These are phyloP conservation scores for Anodontia alba DNA, from an alignment of 2,888 invertebrate genomes.

Conservation along the genomic window DNA sequence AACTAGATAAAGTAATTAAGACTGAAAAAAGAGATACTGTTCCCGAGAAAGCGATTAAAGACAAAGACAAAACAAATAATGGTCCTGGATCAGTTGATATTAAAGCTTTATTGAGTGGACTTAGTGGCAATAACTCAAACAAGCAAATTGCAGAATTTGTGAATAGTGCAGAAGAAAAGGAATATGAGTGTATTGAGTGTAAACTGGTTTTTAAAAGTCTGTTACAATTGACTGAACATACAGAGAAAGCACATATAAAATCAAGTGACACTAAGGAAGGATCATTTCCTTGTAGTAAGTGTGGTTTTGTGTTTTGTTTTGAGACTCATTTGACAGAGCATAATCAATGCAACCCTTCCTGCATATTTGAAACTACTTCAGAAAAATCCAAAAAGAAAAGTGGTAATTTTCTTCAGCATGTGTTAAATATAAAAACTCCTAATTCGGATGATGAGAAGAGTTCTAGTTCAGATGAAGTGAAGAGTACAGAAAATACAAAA, in stretches of 20 bases:
- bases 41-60: too few species aligned
- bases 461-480: neutral
- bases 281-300: neutral
- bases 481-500: neutral
- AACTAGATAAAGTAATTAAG: too few species aligned
- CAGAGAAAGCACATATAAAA: neutral
- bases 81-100: too few species aligned
- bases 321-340: neutral
- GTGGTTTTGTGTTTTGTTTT: conserved; percentile 3
- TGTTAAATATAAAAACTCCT: neutral
- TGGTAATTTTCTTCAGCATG: too few species aligned
- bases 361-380: neutral
- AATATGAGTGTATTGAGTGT: neutral
- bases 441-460: neutral
- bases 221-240: neutral
- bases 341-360: neutral
- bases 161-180: neutral
- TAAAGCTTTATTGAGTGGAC: too few species aligned
- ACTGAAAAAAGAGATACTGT: too few species aligned
- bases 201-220: neutral
- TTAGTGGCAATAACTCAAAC: too few species aligned
- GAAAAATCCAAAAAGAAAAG: neutral
- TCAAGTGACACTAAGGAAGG: neutral
- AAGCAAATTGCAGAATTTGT: too few species aligned
- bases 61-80: too few species aligned